Percentiles rank a stretch among this genome's conserved stretches.
These are phyloP conservation scores for Polypedilum pembai DNA, from an alignment of 1,140 invertebrate species.

Conservation along the genomic window DNA sequence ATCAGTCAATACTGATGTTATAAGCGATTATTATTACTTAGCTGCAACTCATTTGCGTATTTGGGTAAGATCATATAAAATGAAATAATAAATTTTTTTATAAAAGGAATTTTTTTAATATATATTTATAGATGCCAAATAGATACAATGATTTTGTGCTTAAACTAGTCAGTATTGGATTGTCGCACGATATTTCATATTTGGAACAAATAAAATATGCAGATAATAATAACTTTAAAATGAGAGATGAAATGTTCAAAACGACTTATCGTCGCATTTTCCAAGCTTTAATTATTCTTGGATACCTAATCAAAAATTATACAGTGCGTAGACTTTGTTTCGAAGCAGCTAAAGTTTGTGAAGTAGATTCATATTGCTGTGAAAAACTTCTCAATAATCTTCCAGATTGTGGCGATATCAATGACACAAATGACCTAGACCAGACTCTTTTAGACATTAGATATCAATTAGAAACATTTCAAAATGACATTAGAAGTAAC, in stretches of 20 bases:
- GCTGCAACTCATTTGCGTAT: neutral
- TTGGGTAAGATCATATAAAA: neutral
- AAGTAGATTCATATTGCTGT: neutral
- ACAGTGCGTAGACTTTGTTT: neutral
- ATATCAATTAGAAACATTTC: neutral
- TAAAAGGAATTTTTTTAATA: neutral
- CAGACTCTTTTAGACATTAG: neutral
- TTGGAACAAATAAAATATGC: neutral
- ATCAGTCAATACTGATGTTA: neutral
- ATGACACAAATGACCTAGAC: neutral
- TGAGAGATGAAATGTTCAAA: neutral
- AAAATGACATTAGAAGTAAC: neutral
- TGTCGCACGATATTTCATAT: neutral
- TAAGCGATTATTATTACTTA: conserved; percentile 11
- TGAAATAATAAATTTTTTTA: neutral
- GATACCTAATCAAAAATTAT: neutral
- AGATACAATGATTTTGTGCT: neutral
- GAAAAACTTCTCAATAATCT: neutral
- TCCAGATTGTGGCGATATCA: neutral
- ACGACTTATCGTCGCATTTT: neutral
- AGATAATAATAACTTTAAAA: neutral
- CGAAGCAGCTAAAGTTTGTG: neutral
- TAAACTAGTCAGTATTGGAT: conserved; percentile 21
- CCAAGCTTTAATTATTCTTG: neutral
- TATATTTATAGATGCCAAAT: conserved; percentile 22